These are phyloP conservation scores for Lasius platythorax DNA, from an alignment of 2,888 invertebrate species.

Conservation along the genomic window DNA sequence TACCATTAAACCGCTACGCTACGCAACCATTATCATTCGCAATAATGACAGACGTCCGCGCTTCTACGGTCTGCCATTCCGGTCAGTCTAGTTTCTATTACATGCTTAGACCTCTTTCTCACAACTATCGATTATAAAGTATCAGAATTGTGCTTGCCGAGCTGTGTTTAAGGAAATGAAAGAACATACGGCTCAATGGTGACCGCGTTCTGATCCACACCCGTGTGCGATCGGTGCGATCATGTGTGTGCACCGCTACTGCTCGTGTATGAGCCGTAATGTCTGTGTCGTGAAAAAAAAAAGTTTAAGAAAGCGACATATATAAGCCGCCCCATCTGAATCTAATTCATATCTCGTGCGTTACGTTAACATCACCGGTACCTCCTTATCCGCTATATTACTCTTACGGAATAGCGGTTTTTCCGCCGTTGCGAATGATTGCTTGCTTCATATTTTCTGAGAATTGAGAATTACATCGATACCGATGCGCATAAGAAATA, in stretches of 20 bases:
- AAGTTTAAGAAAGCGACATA: slow-evolving; percentile 44
- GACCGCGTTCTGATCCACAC: slow-evolving; percentile 57
- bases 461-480: slow-evolving; percentile 48
- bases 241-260: slow-evolving; percentile 29
- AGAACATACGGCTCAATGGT: slow-evolving; percentile 50
- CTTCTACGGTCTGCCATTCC: slow-evolving; percentile 41
- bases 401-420: slow-evolving; percentile 29
- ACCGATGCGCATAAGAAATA: not conserved
- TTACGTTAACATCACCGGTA: slow-evolving; percentile 31
- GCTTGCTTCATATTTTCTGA: slow-evolving; percentile 42
- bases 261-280: slow-evolving; percentile 29
- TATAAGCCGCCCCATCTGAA: slow-evolving; percentile 27
- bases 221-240: slow-evolving; percentile 36
- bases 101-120: slow-evolving; percentile 43
- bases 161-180: slow-evolving; percentile 51
- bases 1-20: slow-evolving; percentile 48
- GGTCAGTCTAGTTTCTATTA: slow-evolving; percentile 56
- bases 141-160: slow-evolving; percentile 47
- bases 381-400: slow-evolving; percentile 16
- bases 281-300: slow-evolving; percentile 38
- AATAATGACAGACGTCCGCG: slow-evolving; percentile 55
- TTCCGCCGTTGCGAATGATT: slow-evolving; percentile 30
- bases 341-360: slow-evolving; percentile 42
- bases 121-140: slow-evolving; percentile 72
- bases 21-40: slow-evolving; percentile 48